A percentile compares a stretch with the other conserved stretches of the same genome.
phyloP scores from a whole-genome alignment of 2,797 vertebrate species.

The Eulemur coronatus region DNA sequence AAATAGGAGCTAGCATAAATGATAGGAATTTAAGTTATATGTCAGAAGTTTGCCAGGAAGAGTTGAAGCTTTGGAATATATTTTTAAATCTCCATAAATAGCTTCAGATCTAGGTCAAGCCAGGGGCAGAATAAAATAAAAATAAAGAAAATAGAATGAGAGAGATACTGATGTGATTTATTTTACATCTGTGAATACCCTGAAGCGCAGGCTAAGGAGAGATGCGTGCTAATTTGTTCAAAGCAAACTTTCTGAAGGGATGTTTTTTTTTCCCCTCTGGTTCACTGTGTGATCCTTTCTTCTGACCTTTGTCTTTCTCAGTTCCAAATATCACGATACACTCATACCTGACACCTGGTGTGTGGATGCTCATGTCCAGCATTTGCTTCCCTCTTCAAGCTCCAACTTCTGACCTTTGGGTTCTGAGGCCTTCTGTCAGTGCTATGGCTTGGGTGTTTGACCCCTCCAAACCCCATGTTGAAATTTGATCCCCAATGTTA shows the following conservation, averaged over 20 bases:
- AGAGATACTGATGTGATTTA: neutral
- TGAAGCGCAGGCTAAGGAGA: neutral
- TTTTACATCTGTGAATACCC: neutral
- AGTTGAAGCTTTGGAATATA: neutral
- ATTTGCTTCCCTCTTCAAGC: neutral
- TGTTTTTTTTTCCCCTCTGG: neutral
- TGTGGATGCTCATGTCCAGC: neutral
- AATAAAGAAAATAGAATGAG: neutral
- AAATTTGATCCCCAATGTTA: neutral
- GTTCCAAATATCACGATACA: neutral
- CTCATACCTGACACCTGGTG: neutral
- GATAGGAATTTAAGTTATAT: neutral
- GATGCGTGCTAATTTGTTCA: neutral
- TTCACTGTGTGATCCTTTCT: neutral
- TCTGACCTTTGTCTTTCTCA: neutral
- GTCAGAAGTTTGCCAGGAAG: neutral
- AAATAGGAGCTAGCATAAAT: neutral
- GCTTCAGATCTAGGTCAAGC: neutral
- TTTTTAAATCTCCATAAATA: conserved; percentile 23
- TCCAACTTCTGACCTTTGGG: neutral
- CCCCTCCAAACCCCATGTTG: neutral
- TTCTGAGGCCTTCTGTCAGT: neutral
- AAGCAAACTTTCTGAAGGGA: neutral
- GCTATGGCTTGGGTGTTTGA: neutral
- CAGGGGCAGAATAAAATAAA: neutral